phyloP scores from a whole-genome alignment of 2,888 invertebrate species.

The Drosophila pegasa region DNA sequence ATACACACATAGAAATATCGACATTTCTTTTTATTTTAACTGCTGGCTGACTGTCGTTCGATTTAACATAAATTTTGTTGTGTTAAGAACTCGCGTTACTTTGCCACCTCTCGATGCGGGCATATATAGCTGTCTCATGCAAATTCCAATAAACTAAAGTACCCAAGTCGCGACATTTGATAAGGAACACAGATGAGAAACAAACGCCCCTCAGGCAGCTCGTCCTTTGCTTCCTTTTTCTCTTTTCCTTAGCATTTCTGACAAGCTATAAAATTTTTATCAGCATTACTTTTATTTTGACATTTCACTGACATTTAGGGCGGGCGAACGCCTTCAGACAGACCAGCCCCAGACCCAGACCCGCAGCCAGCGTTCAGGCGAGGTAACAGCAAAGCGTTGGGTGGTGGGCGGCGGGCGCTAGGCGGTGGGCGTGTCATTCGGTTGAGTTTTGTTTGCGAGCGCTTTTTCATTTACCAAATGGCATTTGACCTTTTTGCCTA shows the following conservation, averaged over 20 bases:
- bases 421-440: conserved; percentile 37
- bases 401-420: conserved; percentile 30
- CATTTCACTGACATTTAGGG: conserved; percentile 78
- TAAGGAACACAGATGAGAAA: conserved; percentile 57
- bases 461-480: conserved; percentile 75
- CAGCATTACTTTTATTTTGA: conserved; percentile 81
- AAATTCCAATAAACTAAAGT: conserved; percentile 81
- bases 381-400: conserved; percentile 57
- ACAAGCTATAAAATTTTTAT: conserved; percentile 80
- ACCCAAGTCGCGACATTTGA: conserved; percentile 75
- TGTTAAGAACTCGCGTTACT: conserved; percentile 31
- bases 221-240: not conserved
- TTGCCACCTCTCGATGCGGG: conserved; percentile 53
- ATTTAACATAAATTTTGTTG: conserved; percentile 73
- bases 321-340: conserved; percentile 44
- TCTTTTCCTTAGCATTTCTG: conserved; percentile 62
- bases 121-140: conserved; percentile 41
- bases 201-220: conserved; percentile 52
- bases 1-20: conserved; percentile 28
- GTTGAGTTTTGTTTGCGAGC: conserved; percentile 42
- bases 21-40: conserved; percentile 52
- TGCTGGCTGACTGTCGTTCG: conserved; percentile 57
- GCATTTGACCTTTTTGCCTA: conserved; percentile 68
- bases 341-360: conserved; percentile 4
- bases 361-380: not conserved